These are phyloP conservation scores for Perca schrenkii DNA, from an alignment of 2,113 vertebrate genomes.

Conservation along the genomic window DNA sequence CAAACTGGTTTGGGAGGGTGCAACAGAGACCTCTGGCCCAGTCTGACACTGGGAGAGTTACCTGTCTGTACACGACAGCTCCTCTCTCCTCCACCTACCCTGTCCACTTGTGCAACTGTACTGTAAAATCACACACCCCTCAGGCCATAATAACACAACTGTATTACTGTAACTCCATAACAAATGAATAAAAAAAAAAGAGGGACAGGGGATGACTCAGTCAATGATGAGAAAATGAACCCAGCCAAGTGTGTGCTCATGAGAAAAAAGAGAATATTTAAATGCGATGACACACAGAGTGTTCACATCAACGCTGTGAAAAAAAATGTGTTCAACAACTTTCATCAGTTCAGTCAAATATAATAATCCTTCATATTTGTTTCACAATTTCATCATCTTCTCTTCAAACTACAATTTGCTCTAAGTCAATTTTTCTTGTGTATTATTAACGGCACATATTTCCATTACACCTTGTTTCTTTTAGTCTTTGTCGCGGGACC, in stretches of 20 bases:
- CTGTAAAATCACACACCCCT: slow-evolving; percentile 33
- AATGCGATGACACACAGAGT: slow-evolving; percentile 30
- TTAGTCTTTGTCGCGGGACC: neutral
- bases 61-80: slow-evolving; percentile 17
- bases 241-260: neutral
- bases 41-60: slow-evolving; percentile 18
- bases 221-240: slow-evolving; percentile 35
- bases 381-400: slow-evolving; percentile 1
- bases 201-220: slow-evolving; percentile 37
- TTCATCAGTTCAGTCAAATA: neutral
- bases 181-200: neutral
- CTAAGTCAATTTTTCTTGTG: neutral
- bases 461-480: neutral
- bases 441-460: no score
- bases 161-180: slow-evolving; percentile 45
- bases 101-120: slow-evolving; percentile 26
- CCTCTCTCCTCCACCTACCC: neutral
- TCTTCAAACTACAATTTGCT: neutral
- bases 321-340: neutral
- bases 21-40: slow-evolving; percentile 49
- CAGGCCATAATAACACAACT: slow-evolving; percentile 1
- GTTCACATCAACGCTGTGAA: neutral
- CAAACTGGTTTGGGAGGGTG: slow-evolving; percentile 62
- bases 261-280: slow-evolving; percentile 41
- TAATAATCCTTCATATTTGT: neutral